phyloP scores from a whole-genome alignment of 2,113 vertebrate genomes.

The Actinemys pallida region DNA sequence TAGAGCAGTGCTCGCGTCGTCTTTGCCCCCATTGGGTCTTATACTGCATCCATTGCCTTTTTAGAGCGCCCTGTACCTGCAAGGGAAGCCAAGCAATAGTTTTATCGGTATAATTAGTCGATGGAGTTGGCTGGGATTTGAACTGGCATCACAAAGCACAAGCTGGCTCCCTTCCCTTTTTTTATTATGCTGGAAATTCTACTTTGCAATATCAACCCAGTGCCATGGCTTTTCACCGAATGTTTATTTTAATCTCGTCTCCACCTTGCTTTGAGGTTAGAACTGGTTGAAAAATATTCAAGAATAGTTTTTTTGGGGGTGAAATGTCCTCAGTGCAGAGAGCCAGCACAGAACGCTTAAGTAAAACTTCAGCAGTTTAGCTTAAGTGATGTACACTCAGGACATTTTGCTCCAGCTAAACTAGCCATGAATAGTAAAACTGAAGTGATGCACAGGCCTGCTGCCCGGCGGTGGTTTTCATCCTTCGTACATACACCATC shows the following conservation, averaged over 20 bases:
- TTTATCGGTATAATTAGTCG: background rate
- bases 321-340: background rate
- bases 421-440: background rate
- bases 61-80: constrained; percentile 92
- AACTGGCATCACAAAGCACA: background rate
- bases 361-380: background rate
- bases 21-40: constrained; percentile 91
- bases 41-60: constrained; percentile 93
- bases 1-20: constrained; percentile 85
- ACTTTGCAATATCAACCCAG: background rate
- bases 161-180: background rate
- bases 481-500: background rate
- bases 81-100: background rate
- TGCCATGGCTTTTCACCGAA: background rate
- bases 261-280: background rate
- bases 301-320: background rate
- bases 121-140: background rate
- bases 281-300: background rate
- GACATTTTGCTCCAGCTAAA: background rate
- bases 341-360: background rate
- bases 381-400: background rate
- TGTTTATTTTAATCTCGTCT: background rate
- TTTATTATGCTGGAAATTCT: background rate
- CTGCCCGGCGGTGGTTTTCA: background rate
- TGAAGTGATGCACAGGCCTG: background rate